These are phyloP conservation scores for Catharus fuscescens DNA, from an alignment of 2,113 vertebrate species.

Conservation along the genomic window DNA sequence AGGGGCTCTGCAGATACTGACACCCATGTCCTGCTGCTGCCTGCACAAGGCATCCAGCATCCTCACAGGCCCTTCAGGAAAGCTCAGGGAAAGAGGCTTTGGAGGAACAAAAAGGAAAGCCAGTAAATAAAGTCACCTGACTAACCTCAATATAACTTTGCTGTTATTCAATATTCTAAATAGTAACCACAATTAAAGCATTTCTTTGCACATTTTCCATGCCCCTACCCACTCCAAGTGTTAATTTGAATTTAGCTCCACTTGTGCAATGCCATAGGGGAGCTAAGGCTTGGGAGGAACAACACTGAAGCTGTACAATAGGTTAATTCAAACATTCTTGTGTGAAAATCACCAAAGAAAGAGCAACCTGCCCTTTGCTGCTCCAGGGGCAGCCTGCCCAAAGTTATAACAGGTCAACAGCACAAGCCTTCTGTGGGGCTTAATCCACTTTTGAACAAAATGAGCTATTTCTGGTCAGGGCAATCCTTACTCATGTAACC, in stretches of 20 bases:
- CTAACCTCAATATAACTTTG: not conserved
- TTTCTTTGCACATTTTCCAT: not conserved
- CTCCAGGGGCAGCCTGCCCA: not conserved
- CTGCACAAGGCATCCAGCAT: not conserved
- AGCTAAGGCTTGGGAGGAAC: not conserved
- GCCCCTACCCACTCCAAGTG: fast-evolving
- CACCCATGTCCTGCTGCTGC: not conserved
- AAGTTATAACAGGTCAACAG: not conserved
- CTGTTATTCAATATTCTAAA: not conserved
- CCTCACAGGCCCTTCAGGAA: not conserved
- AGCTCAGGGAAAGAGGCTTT: not conserved
- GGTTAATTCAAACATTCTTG: not conserved
- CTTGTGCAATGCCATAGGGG: not conserved
- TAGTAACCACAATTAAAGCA: not conserved
- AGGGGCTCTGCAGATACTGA: not conserved
- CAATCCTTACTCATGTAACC: not conserved
- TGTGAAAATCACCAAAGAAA: not conserved
- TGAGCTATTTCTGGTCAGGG: not conserved
- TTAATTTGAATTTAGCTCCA: not conserved
- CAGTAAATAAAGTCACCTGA: not conserved
- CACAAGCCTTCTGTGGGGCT: not conserved
- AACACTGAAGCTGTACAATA: not conserved
- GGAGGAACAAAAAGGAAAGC: not conserved
- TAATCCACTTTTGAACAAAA: not conserved
- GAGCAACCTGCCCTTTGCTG: not conserved